phyloP scores from a whole-genome alignment of 2,888 invertebrate genomes.

The Sminthurides aquaticus region DNA sequence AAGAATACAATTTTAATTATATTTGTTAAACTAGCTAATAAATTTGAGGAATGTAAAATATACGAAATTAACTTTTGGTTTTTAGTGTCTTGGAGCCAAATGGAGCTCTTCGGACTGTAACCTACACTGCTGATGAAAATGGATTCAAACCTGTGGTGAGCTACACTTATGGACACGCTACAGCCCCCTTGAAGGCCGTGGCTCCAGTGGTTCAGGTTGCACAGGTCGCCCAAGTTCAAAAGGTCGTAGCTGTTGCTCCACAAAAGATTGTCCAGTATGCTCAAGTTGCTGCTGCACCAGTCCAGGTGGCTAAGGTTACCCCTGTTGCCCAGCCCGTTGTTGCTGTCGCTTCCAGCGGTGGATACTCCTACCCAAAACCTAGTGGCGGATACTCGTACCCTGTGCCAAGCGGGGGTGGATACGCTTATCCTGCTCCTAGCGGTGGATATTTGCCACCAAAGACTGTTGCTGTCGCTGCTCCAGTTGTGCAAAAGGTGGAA shows the following conservation, averaged over 20 bases:
- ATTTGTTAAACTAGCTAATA: no score
- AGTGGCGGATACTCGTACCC: slow-evolving; percentile 15
- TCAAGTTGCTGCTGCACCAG: slow-evolving; percentile 7
- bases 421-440: slow-evolving; percentile 6
- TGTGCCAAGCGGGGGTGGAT: not conserved
- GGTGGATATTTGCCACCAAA: not conserved
- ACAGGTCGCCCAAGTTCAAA: not conserved
- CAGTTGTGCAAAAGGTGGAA: not conserved
- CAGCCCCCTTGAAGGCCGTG: slow-evolving; percentile 21
- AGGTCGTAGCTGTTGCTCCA: not conserved
- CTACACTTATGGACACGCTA: slow-evolving; percentile 36
- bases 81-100: slow-evolving; percentile 40
- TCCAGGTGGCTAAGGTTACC: slow-evolving; percentile 12
- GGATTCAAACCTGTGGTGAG: slow-evolving; percentile 39
- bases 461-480: not conserved
- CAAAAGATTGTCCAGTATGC: slow-evolving; percentile 5
- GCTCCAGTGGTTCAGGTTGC: not conserved
- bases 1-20: no score
- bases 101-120: slow-evolving; percentile 38
- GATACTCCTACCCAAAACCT: slow-evolving; percentile 14
- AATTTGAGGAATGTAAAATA: no score
- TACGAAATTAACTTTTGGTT: no score
- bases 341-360: not conserved
- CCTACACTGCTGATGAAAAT: slow-evolving; percentile 38
- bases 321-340: slow-evolving; percentile 15